Conservation (phyloP, 2,888 invertebrate species). For the Ptychoptera contaminata region DNA sequence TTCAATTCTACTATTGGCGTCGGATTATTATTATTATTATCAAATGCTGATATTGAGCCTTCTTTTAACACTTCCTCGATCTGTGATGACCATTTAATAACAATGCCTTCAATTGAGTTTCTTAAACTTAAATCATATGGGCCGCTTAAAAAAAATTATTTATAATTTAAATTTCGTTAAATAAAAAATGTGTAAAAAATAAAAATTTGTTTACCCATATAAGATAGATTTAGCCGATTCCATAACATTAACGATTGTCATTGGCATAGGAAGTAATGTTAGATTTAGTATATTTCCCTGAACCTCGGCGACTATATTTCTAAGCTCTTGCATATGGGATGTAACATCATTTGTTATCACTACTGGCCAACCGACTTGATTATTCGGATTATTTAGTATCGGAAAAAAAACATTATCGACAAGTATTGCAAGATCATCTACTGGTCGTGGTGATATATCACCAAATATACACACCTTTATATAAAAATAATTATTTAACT, state of each 20-base stretch:
- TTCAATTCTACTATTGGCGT: slow-evolving; percentile 58
- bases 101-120: slow-evolving; percentile 67
- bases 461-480: slow-evolving; percentile 43
- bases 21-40: slow-evolving; percentile 51
- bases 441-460: slow-evolving; percentile 55
- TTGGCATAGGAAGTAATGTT: slow-evolving; percentile 76
- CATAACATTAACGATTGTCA: slow-evolving; percentile 52
- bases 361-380: slow-evolving; percentile 55
- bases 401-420: slow-evolving; percentile 62
- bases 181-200: background rate
- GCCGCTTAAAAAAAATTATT: too few relatives aligned
- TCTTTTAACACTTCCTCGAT: slow-evolving; percentile 37
- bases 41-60: slow-evolving; percentile 8
- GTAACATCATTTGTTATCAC: slow-evolving; percentile 54
- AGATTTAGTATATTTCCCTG: slow-evolving; percentile 73
- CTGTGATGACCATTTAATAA: slow-evolving; percentile 78
- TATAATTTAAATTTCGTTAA: too few relatives aligned
- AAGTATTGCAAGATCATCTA: slow-evolving; percentile 52
- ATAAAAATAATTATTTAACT: background rate
- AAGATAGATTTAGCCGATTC: slow-evolving; percentile 37
- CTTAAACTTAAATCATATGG: slow-evolving; percentile 51
- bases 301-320: slow-evolving; percentile 48
- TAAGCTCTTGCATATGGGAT: slow-evolving; percentile 49
- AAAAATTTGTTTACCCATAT: slow-evolving; percentile 23
- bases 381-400: slow-evolving; percentile 49